Conservation (phyloP, 2,797 vertebrate species). For the Podargus strigoides region DNA sequence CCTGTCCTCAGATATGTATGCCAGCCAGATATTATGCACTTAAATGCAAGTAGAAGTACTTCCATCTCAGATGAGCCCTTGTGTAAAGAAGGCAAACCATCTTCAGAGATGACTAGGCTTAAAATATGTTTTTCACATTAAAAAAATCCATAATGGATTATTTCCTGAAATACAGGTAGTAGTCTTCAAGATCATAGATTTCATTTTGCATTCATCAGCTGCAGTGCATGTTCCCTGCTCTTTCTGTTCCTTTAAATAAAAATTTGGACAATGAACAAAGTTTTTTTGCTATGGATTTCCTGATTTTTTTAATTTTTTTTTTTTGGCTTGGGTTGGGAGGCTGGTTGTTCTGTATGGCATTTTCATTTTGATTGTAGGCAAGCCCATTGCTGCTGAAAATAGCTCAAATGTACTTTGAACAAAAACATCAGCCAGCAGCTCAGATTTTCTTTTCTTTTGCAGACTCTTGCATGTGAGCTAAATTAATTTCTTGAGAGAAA, state of each 20-base stretch:
- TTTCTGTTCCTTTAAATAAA: slow-evolving; percentile 62
- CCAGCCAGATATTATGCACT: background rate
- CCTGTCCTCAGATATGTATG: background rate
- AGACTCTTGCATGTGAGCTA: slow-evolving; percentile 73
- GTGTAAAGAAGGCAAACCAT: background rate
- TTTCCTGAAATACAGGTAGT: background rate
- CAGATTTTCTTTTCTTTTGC: slow-evolving; percentile 68
- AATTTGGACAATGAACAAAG: slow-evolving; percentile 58
- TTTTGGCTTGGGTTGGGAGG: background rate
- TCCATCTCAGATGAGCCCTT: background rate
- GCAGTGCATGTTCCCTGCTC: background rate
- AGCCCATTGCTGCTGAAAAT: slow-evolving; percentile 84
- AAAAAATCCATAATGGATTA: background rate
- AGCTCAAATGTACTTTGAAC: slow-evolving; percentile 73
- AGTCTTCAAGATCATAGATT: background rate
- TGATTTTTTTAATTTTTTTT: slow-evolving; percentile 9
- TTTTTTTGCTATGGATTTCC: slow-evolving; percentile 66
- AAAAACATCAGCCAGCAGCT: slow-evolving; percentile 61
- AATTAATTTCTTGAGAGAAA: slow-evolving; percentile 72
- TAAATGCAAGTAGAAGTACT: background rate
- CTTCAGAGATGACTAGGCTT: background rate
- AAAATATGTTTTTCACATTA: background rate
- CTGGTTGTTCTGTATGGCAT: slow-evolving; percentile 33
- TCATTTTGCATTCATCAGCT: background rate
- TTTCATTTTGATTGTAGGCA: slow-evolving; percentile 76